Base-by-base conservation (phyloP, 2,888 invertebrate species). In the Athripsodes cinereus region DNA sequence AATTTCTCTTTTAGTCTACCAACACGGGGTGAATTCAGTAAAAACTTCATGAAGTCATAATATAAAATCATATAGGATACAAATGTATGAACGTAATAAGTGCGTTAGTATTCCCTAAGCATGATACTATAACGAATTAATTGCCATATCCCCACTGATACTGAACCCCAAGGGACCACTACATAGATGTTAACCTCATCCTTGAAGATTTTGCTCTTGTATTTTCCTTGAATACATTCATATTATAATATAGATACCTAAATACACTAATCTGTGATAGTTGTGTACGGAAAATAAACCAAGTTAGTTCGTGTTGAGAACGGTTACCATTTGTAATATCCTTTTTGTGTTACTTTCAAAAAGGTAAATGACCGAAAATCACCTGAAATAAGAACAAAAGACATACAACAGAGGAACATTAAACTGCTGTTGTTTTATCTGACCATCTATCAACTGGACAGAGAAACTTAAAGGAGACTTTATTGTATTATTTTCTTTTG, bases 51-150 rank as follows among this genome's bases (percentile, higher is more conserved):
- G 5, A 13, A 40, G 16, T 16, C 13, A 5, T 40, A 40, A n/a
- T 40, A 40, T 40, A 8, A 13, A 8, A n/a, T 40, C 8, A 6
- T 31, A 11, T 31, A 31, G 11, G 31, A 13, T 40, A 40, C 40
- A 40, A 8, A 13, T 40, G 40, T n/a, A n/a, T 40, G 40, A 3
- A 40, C 16, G 40, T 55, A 55, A 55, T 55, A 48, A 47, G 54
- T 55, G 48, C 49, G 49, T 49, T 34, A 55, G 48, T 48, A 55
- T 55, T 49, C 54, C 20, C 54, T 18, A 19, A 21, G 47, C 47
- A 47, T 21, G 11, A 47, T 47, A 47, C 8, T 47, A 47, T 47
- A 20, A 47, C n/a, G 47, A 47, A 47, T 47, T 47, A 47, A 47
- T 47, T 47, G 21, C 47, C 47, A 19, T 40, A 40, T 20, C 47